Evolutionary conservation across 2,888 invertebrate genomes (phyloP), one percentile per base, ranked within the genome.

Genomic region (Parnassius smintheus): DNA sequence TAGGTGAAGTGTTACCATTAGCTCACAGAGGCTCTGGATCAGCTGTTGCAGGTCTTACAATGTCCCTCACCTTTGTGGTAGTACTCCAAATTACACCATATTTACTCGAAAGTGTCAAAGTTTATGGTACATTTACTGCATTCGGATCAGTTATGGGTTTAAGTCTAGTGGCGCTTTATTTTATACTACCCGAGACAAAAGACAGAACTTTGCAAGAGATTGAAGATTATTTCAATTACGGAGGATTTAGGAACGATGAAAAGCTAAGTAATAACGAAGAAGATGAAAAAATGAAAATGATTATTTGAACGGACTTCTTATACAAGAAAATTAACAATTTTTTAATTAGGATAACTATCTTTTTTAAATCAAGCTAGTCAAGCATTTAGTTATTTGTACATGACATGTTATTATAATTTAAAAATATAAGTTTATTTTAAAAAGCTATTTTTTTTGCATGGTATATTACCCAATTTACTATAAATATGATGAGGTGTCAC

Each of bases 1-100:
- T 85, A 41, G 88, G 88, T 0, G 88, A 88, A 68, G 63, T 88
- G 7, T 82, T 81, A 50, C 88, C 88, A 0, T 73, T 88, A 50
- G 77, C 72, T 1, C 83, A 86, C 59, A 79, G 81, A 70, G 81
- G 79, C 8, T 75, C 75, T 1, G 86, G 85, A 0, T 73, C 79
- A 10, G 67, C 76, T 0, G 66, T 77, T 0, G 68, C 76, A 0
- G 85, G 86, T 0, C 60, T 76, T 0, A 63, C 77, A 2, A 50
- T 84, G 12, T 81, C 82, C 0, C 4, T 80, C 0, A 62, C 65
- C 12, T 52, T 85, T 0, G 74, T 81, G 68, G n/a, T 75, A 2
- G 74, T 71, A 2, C 70, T 87, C 12, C 80, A 86, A 67, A 59
- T 78, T 0, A 81, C 84, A 0, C 78, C 82, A 1, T 73, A 75